Base-by-base conservation (phyloP, 2,113 vertebrate species). In the Holacanthus passer region DNA sequence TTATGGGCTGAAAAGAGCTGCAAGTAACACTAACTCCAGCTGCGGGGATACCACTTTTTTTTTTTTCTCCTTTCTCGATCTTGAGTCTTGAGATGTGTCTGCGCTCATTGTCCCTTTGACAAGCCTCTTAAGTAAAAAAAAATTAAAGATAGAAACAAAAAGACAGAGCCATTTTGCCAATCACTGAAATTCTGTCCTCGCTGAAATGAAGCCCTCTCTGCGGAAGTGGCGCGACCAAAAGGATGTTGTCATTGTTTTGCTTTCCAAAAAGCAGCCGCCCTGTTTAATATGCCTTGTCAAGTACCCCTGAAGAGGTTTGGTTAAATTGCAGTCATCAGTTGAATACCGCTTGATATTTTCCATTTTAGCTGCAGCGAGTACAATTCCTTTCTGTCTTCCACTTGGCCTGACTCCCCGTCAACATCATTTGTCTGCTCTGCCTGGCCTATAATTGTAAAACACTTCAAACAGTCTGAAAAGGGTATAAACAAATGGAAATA, bases 321-420 rank as follows among this genome's bases (percentile, higher is more conserved):
- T 85, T 89, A 93, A 93, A 92, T 93, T 89, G 87, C 88, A 89
- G 82, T 88, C 75, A 89, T 90, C 17, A 39, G 74, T 72, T 91
- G 86, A 92, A 91, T 86, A 83, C 64, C 0, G 81, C 85, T 88
- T 86, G 84, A 88, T 92, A 89, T 90, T 90, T 92, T 86, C 84
- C 75, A 83, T 91, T 90, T 83, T 70, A 84, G 83, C 82, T 78
- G 73, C 81, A 53, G 73, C 17, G 20, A 77, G 70, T 77, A 89
- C 82, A 89, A 86, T 87, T 88, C 76, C 73, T 88, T 81, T 86
- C 80, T 78, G 80, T 84, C 83, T 86, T 89, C 89, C 86, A 82
- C 89, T 93, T 85, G 73, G 89, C 86, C 86, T 82, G 77, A 74
- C 74, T 87, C 73, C 72, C 70, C 47, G 43, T 91, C 73, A 92